These are phyloP conservation scores for Limnephilus auricula DNA, from an alignment of 2,888 invertebrate genomes.

Conservation along the genomic window DNA sequence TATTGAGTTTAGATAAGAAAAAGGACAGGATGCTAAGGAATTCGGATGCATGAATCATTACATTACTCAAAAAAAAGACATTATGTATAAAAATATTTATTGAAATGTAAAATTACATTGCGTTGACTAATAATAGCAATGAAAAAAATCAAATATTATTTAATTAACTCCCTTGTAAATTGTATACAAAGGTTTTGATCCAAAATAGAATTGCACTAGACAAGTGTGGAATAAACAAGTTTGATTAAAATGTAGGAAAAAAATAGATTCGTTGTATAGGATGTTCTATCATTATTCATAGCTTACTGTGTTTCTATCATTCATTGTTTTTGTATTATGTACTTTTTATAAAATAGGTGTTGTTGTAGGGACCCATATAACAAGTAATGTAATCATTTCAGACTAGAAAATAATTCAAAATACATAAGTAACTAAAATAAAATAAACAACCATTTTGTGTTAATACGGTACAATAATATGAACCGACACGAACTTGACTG, in stretches of 20 bases:
- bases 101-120: conserved; percentile 2
- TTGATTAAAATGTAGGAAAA: neutral
- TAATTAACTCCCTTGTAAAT: neutral
- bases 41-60: neutral
- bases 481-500: neutral
- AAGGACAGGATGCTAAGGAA: no score
- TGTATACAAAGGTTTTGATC: neutral
- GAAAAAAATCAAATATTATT: neutral
- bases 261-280: neutral
- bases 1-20: no score
- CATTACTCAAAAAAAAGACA: neutral
- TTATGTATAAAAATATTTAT: neutral
- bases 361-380: neutral
- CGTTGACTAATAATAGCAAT: neutral
- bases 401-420: neutral
- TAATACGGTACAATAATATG: neutral
- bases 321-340: neutral
- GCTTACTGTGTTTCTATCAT: neutral
- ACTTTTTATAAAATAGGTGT: neutral
- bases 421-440: neutral
- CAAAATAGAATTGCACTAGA: neutral
- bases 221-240: neutral
- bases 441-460: neutral
- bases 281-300: neutral
- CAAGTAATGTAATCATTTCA: neutral